Evolutionary conservation across 2,113 vertebrate species (phyloP), one percentile per base, ranked within the genome.

Genomic region (Stegastes partitus): DNA sequence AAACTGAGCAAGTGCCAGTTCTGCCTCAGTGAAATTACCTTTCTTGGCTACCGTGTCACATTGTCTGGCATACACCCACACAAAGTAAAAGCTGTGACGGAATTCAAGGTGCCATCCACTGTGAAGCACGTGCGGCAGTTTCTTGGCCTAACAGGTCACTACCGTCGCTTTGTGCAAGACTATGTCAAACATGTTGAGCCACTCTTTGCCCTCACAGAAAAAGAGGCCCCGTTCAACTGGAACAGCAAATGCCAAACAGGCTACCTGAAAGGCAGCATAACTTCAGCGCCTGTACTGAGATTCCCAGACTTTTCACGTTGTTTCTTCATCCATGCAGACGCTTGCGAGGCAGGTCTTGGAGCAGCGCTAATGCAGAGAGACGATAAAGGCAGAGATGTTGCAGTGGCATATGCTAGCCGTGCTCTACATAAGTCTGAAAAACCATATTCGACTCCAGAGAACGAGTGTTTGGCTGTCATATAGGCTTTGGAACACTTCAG

Each of bases 321-420:
- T 3, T 59, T 61, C 14, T 34, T 23, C 56, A 72, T 72, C 19
- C 56, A 61, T 12, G 12, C 44, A 37, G 68, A 71, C 16, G 55
- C 55, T 2, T 72, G 56, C 51, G 68, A 61, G 18, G 7, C 26
- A 8, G 45, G 56, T 1, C 26, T 72, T 0, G 44, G 56, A 4
- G 68, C 25, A 8, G 56, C 68, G 2, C n/a, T 61, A 5, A 50
- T 51, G 15, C 26, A 72, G 26, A 72, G 28, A 28, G 28, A 5
- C 5, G 2, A 28, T 28, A 5, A 28, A 28, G 28, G 28, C 28
- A 28, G 5, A 28, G 28, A 28, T 28, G 28, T 28, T 28, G 28
- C 28, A 3, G 28, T 28, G 5, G 28, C 28, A 28, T 28, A 28
- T 28, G 28, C 28, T 28, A 28, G 28, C 28, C 28, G 28, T 28